Evolutionary conservation across 1,140 invertebrate species (phyloP), one percentile per base, ranked within the genome.

Genomic region (Chelonus insularis): DNA sequence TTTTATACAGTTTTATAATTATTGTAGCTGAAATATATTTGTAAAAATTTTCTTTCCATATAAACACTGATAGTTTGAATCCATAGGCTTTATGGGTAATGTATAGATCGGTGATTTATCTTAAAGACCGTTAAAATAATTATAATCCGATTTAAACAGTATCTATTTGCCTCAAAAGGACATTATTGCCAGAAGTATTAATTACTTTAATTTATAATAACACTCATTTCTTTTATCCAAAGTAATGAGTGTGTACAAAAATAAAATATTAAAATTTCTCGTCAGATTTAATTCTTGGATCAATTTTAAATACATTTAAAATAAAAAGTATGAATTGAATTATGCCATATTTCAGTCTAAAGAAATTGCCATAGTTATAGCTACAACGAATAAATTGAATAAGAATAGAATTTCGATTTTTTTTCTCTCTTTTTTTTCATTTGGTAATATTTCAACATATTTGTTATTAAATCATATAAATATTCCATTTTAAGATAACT

Each of bases 171-270:
- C 65, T 69, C 62, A 62, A 66, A 71, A 75, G 68, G 71, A 77
- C 73, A 74, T 75, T 74, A 72, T 74, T 77, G 73, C 73, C 73
- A 75, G 72, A 77, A 77, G 73, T 75, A 77, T 77, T 77, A 77
- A 70, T 74, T 68, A 75, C 68, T 72, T 71, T 71, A 66, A 72
- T 69, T 72, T 68, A 67, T 68, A 71, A 68, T 36, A 58, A 57
- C 61, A 63, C 62, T 62, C 64, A 58, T 51, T 50, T 37, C 45
- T 36, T 45, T 47, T 51, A 54, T 60, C 16, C 37, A 32, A 65
- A 57, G 50, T 39, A 20, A 39, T 57, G 57, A 51, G 59, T 67
- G 25, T 67, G n/a, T n/a, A n/a, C 48, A 63, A 63, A 41, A 60
- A 61, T 36, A 57, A 54, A 36, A 50, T 43, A 43, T 36, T 39